Evolutionary conservation across 2,113 vertebrate species (phyloP), one percentile per base, ranked within the genome.

Genomic region (Hystrix brachyura): DNA sequence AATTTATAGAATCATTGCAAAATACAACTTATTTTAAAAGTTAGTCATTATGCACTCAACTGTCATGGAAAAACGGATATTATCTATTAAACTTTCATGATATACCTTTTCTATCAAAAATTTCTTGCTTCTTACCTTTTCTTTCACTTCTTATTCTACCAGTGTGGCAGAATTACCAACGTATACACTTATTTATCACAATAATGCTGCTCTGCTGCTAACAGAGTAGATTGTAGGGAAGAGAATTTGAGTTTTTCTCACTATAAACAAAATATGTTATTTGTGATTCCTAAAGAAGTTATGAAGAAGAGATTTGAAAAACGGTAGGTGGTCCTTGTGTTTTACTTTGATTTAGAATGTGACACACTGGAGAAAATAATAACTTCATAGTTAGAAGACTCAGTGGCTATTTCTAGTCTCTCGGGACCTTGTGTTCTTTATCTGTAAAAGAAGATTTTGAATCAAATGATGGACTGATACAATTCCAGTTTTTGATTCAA

Each of bases 401-500:
- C 23, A 15, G 1, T 27, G 43, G 23, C 1, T 53, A 8, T 38
- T n/a, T 2, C 7, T 85, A 18, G 8, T 8, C 48, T 87, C 14
- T 29, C 43, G 0, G 15, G 18, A 2, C 5, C 25, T 88, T 21
- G 27, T 62, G 53, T 94, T 93, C 67, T 69, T 93, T 82, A 84
- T 59, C 53, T 74, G 7, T 82, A 71, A 62, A 86, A 57, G 43
- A 81, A 65, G 34, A 85, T 17, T 67, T 94, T 27, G 59, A 78
- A 38, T 59, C 19, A 93, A 64, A 93, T 59, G 57, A 76, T 93
- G 59, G 59, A 82, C 82, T 71, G 64, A 78, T 53, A 46, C 3
- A 76, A 46, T 91, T 9, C 53, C 14, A 18, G 38, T 19, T 91
- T 93, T 97, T 95, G 21, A 82, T 85, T 82, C 38, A 88, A 32